Conservation (phyloP, 2,113 vertebrate genomes). For the Romanogobio albipinnatus region DNA sequence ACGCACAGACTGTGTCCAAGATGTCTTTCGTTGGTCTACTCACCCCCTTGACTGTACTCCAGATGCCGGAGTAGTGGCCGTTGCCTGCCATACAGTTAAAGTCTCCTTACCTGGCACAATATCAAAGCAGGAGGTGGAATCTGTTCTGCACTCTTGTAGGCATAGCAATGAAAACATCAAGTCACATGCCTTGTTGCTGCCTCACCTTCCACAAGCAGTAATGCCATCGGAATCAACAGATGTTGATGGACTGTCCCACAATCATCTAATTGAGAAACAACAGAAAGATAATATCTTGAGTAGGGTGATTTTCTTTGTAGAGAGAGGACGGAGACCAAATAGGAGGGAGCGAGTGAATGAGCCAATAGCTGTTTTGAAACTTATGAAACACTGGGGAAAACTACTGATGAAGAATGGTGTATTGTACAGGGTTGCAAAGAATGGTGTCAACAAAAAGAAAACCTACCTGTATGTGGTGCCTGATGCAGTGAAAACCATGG, state of each 20-base stretch:
- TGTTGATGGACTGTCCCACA: neutral
- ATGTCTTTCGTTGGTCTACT: constrained; percentile 34
- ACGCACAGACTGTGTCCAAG: neutral
- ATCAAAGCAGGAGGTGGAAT: neutral
- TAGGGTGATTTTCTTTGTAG: neutral
- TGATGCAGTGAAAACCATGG: neutral
- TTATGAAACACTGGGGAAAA: neutral
- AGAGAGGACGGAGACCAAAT: neutral
- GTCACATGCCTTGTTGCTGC: neutral
- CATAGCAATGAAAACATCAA: neutral
- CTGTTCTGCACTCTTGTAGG: constrained; percentile 15
- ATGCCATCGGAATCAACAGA: neutral
- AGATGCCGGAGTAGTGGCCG: too few species aligned
- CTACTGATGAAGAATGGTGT: neutral
- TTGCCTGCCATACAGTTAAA: neutral
- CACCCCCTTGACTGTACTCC: neutral
- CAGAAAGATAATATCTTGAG: neutral
- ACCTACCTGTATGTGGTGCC: neutral
- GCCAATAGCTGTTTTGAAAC: neutral
- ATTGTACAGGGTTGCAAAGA: constrained; percentile 2
- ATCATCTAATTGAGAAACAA: neutral
- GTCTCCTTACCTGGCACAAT: neutral
- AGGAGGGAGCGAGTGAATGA: neutral
- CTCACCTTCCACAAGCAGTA: constrained; percentile 4
- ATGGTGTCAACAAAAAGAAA: neutral